phyloP scores from a whole-genome alignment of 2,888 invertebrate genomes.

The Amphimallon solstitiale region DNA sequence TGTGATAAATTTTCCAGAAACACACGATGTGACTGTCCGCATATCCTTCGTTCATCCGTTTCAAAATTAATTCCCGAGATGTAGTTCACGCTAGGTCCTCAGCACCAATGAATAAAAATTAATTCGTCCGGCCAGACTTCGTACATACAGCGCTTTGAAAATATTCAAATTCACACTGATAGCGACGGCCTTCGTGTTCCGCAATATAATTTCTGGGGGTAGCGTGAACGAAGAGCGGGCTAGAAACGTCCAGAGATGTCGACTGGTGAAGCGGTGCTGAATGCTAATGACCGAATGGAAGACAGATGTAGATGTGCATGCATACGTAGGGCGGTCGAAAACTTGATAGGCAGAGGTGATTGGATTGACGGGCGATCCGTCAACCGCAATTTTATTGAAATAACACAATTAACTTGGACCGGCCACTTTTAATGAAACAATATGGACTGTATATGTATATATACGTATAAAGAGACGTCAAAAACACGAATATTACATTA shows the following conservation, averaged over 20 bases:
- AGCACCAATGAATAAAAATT: slow-evolving; percentile 21
- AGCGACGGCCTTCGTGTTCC: slow-evolving; percentile 40
- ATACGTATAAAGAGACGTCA: not conserved
- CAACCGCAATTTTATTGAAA: slow-evolving; percentile 11
- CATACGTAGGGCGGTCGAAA: slow-evolving; percentile 39
- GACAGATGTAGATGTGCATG: slow-evolving; percentile 31
- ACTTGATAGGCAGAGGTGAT: slow-evolving; percentile 51
- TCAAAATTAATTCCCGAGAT: slow-evolving; percentile 16
- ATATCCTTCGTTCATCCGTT: not conserved
- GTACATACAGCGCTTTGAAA: slow-evolving; percentile 27
- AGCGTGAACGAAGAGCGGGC: slow-evolving; percentile 41
- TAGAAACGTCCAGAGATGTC: slow-evolving; percentile 1
- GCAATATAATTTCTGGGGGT: slow-evolving; percentile 49
- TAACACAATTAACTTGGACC: slow-evolving; percentile 13
- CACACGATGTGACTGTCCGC: not conserved
- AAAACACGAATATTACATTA: slow-evolving; percentile 9
- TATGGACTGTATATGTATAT: not conserved
- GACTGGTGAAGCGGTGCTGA: slow-evolving; percentile 41
- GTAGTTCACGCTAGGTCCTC: not conserved
- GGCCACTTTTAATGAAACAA: not conserved
- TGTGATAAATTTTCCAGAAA: no score
- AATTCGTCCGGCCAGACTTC: not conserved
- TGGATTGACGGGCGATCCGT: slow-evolving; percentile 50
- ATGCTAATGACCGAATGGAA: slow-evolving; percentile 52
- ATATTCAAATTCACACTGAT: slow-evolving; percentile 44